These are phyloP conservation scores for Leptinotarsa undecemlineata DNA, from an alignment of 1,140 invertebrate genomes.

Conservation along the genomic window DNA sequence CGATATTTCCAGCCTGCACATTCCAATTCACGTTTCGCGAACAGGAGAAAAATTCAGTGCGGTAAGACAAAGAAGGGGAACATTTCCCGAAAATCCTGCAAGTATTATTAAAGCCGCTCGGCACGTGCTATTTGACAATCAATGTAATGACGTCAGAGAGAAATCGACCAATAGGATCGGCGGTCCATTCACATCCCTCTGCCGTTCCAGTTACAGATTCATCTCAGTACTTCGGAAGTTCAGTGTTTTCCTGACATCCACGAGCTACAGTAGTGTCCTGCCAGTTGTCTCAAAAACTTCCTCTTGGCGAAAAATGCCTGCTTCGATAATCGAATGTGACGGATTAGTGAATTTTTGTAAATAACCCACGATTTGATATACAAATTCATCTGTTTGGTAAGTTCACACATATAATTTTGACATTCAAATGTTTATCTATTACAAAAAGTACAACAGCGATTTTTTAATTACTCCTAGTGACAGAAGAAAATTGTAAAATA, in stretches of 20 bases:
- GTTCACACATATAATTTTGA: too few species aligned
- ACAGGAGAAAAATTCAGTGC: slow-evolving; percentile 6
- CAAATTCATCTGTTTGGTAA: too few species aligned
- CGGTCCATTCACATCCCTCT: slow-evolving; percentile 52
- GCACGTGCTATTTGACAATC: slow-evolving; percentile 56
- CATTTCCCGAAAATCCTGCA: slow-evolving; percentile 38
- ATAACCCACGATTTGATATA: too few species aligned
- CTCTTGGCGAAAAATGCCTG: too few species aligned
- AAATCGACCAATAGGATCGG: slow-evolving; percentile 50
- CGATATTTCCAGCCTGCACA: too few species aligned
- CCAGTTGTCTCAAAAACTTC: background rate
- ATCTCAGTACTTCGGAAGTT: slow-evolving; percentile 41
- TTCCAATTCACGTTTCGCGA: too few species aligned
- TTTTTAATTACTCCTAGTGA: too few species aligned
- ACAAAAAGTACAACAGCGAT: too few species aligned
- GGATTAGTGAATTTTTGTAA: too few species aligned
- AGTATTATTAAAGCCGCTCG: slow-evolving; percentile 6
- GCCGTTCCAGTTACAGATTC: slow-evolving; percentile 52
- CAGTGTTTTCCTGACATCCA: slow-evolving; percentile 14
- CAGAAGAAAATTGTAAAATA: too few species aligned
- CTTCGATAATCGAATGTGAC: too few species aligned
- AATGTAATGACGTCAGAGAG: slow-evolving; percentile 57
- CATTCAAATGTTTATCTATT: too few species aligned
- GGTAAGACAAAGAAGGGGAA: background rate
- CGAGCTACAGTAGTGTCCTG: background rate